Base-by-base conservation (phyloP, 1,140 invertebrate genomes). In the Megalopta genalis region DNA sequence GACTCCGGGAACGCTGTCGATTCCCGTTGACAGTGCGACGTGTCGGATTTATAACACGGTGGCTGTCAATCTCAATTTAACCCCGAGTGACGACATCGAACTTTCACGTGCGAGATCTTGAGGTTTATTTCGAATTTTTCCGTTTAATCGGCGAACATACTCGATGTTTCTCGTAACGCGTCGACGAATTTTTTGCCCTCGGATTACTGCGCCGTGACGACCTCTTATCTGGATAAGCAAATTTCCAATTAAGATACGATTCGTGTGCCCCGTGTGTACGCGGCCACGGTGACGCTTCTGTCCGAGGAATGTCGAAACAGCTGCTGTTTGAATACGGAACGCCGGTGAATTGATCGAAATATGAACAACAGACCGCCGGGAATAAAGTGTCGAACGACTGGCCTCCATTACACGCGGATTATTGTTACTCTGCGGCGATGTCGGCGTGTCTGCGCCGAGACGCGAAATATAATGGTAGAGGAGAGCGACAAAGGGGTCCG, bases 241-340 rank as follows among this genome's bases (percentile, higher is more conserved):
- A 77, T 70, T 70, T 32, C 60, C 69, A 78, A 78, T 78, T 78
- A 78, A 63, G 74, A 77, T 59, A 70, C 14, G 74, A 52, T 69
- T 70, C 57, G 52, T 70, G 52, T 70, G 18, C 9, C 12, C 32
- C 66, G 74, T 7, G 54, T 27, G 66, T 68, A 67, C 49, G 18
- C 54, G 32, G 32, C 7, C 37, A 42, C 37, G 32, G 16, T 52
- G 59, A 77, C 68, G 59, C 42, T 77, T 52, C 57, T 52, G 27
- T 62, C 23, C 46, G 16, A 63, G 46, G 42, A 71, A 69, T 37
- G 71, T 23, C 25, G 32, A 57, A 39, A 27, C 69, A 72, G 76
- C 60, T 77, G 67, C 70, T 72, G 68, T 78, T 78, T 52, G 68
- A 72, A 78, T 42, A 57, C 60, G 16, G 42, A 65, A 72, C 68